Base-by-base conservation (phyloP, 2,888 invertebrate genomes). In the Ashinkailepas kermadecensis region DNA sequence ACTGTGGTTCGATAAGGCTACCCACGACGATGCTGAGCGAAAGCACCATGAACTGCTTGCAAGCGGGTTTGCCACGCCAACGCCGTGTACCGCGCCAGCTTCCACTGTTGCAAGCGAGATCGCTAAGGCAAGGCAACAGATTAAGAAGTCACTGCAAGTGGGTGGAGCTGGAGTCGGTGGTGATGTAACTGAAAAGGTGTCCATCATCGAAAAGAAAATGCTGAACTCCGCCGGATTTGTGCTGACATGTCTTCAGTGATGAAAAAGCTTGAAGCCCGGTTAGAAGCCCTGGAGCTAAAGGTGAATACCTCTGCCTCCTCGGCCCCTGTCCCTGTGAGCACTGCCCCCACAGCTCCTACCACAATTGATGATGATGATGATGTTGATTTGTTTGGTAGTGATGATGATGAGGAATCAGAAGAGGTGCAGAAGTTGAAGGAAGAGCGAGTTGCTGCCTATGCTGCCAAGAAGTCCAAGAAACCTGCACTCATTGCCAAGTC, bases 401-500 rank as follows among this genome's bases (percentile, higher is more conserved):
- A 95, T 25, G 96, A 95, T 84, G 94, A 95, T 83, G 95, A 95
- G 85, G 95, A 95, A 23, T 85, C 85, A 80, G 94, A 91, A n/a
- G 96, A 94, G 86, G 94, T 95, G 81, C 94, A 92, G 82, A 92
- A 91, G 87, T 88, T 97, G 82, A 93, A 94, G 86, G 94, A 96
- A 86, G 94, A 96, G 87, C 92, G 97, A 86, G 88, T 99, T 79
- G 93, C 94, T 86, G 97, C 95, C 1, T 99, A 99, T 87, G 91
- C 93, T 82, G 97, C 93, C 84, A 99, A 97, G 89, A 99, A 99
- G 89, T 91, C 95, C 0, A 96, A 95, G 89, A 99, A 99, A 90
- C 95, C 97, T 64, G 92, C 90, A 81, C 90, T 97, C 13, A 95
- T 99, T 88, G 99, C 99, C 82, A 99, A 99, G 87, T 97, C 97